Percentiles rank a stretch among this genome's conserved stretches.
Conservation (phyloP, 2,888 invertebrate genomes). For the Frankliniella intonsa region DNA sequence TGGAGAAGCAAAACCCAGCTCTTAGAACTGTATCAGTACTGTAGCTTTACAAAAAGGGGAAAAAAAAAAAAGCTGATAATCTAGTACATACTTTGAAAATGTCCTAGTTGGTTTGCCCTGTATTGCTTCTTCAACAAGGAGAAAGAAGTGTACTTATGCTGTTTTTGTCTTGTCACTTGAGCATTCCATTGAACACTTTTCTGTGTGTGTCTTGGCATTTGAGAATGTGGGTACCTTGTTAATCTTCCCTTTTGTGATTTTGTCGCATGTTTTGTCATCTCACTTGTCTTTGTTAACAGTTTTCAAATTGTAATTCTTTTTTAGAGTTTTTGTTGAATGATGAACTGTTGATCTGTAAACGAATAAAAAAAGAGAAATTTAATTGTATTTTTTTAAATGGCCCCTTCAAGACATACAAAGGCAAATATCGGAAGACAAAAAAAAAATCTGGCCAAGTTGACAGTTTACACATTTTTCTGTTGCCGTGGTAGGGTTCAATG, state of each 20-base stretch:
- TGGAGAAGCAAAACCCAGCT: too few relatives aligned
- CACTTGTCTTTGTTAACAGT: too few relatives aligned
- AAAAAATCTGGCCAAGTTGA: too few relatives aligned
- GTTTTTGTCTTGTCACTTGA: neutral
- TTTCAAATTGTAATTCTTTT: neutral
- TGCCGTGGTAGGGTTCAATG: too few relatives aligned
- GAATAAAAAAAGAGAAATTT: neutral
- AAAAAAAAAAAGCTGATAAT: too few relatives aligned
- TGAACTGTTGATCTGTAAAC: neutral
- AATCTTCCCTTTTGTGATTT: neutral
- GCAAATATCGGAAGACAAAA: too few relatives aligned
- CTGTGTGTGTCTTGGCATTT: too few relatives aligned
- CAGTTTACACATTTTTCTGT: too few relatives aligned
- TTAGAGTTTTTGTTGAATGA: neutral
- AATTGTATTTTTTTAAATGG: neutral
- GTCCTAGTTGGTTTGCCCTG: neutral
- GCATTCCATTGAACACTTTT: too few relatives aligned
- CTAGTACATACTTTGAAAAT: neutral
- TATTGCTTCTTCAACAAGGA: neutral
- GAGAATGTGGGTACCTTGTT: neutral
- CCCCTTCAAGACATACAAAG: neutral
- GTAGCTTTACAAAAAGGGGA: too few relatives aligned
- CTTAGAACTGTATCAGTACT: too few relatives aligned
- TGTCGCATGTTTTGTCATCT: too few relatives aligned
- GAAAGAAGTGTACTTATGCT: neutral